Percentiles rank a stretch among this genome's conserved stretches.
Evolutionary conservation across 2,797 vertebrate species (phyloP).

Genomic region (Fundulus diaphanus): DNA sequence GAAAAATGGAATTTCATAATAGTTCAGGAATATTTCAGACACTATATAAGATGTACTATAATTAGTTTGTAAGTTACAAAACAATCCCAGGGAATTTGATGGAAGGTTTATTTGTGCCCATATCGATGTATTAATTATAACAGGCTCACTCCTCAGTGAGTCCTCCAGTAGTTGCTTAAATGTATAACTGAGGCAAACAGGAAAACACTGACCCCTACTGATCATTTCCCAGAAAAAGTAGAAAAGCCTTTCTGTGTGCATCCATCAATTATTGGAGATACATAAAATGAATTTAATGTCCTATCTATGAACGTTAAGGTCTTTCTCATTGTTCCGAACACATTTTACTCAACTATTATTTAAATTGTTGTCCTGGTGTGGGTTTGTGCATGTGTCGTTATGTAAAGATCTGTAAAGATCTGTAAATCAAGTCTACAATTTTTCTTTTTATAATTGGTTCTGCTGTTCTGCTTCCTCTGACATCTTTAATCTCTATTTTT

Average conservation of each 20-base stretch:
- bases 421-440: background rate
- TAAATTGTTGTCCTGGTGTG: too few relatives aligned
- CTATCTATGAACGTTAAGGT: background rate
- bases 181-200: background rate
- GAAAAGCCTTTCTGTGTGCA: background rate
- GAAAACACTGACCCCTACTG: conserved; percentile 4
- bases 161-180: background rate
- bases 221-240: background rate
- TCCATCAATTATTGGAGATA: background rate
- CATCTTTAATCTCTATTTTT: too few relatives aligned
- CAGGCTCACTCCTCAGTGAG: background rate
- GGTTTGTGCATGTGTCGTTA: background rate
- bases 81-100: background rate
- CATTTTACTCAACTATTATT: background rate
- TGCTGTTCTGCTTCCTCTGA: too few relatives aligned
- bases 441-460: too few relatives aligned
- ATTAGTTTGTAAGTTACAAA: background rate
- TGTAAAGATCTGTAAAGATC: background rate
- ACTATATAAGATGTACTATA: background rate
- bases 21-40: too few relatives aligned
- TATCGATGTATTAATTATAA: background rate
- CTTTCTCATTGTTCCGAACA: background rate
- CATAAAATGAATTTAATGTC: background rate
- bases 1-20: too few relatives aligned
- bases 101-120: background rate